phyloP scores from a whole-genome alignment of 1,140 invertebrate genomes.

The Oedothorax gibbosus region DNA sequence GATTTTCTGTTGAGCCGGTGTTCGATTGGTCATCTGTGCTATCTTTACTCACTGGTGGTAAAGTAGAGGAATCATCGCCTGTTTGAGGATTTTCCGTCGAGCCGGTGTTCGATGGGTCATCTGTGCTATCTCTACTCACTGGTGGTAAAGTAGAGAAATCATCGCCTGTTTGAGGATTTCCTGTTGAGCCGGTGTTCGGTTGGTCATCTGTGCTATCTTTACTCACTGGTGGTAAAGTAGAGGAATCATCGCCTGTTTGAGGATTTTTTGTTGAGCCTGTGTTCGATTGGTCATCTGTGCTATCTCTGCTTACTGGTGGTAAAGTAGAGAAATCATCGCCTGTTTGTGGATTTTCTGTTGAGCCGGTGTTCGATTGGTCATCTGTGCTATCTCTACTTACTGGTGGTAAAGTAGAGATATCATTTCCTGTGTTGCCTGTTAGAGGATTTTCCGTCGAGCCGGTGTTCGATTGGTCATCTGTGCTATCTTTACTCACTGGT shows the following conservation, averaged over 20 bases:
- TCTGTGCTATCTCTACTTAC: no score
- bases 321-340: no score
- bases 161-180: background rate
- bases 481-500: no score
- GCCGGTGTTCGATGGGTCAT: background rate
- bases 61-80: background rate
- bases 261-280: background rate
- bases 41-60: background rate
- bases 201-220: background rate
- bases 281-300: background rate
- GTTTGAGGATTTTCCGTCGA: background rate
- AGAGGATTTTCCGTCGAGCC: no score
- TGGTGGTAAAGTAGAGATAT: no score
- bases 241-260: background rate
- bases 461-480: no score
- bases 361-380: no score
- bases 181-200: background rate
- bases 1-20: no score
- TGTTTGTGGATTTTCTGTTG: no score
- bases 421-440: no score
- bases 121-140: background rate
- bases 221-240: no score
- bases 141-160: background rate
- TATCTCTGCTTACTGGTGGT: no score
- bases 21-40: background rate